phyloP scores from a whole-genome alignment of 2,888 invertebrate species.

The Rugalucina vietnamica region DNA sequence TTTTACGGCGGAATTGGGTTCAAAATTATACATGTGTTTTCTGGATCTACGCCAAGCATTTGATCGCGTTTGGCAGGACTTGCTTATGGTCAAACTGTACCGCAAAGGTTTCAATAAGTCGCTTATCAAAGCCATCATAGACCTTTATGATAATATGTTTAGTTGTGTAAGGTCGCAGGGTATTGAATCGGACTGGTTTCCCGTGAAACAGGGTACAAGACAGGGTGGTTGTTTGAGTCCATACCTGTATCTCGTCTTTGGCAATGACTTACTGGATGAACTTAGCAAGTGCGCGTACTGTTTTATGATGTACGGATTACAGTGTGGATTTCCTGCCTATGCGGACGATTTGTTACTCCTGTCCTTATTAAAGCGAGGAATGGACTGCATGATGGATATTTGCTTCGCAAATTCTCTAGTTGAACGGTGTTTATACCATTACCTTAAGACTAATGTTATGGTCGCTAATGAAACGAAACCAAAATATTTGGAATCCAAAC shows the following conservation, averaged over 20 bases:
- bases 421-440: conserved; percentile 24
- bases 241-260: conserved; percentile 24
- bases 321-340: conserved; percentile 9
- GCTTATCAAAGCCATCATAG: conserved; percentile 7
- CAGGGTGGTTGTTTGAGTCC: conserved; percentile 32
- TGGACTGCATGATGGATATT: conserved; percentile 7
- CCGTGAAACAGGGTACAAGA: conserved; percentile 20
- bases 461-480: neutral
- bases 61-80: conserved; percentile 31
- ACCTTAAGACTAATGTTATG: conserved; percentile 16
- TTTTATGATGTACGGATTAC: neutral
- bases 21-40: conserved; percentile 13
- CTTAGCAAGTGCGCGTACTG: neutral
- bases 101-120: conserved; percentile 4
- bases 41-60: conserved; percentile 29
- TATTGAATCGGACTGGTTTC: conserved; percentile 21
- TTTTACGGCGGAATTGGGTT: conserved; percentile 13
- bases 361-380: neutral
- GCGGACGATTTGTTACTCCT: conserved; percentile 29
- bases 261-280: conserved; percentile 17
- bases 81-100: conserved; percentile 29
- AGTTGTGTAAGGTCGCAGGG: conserved; percentile 37
- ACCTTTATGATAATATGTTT: conserved; percentile 19
- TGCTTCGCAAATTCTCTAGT: conserved; percentile 18
- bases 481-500: neutral